phyloP scores from a whole-genome alignment of 2,888 invertebrate species.

The Eupithecia abbreviata region DNA sequence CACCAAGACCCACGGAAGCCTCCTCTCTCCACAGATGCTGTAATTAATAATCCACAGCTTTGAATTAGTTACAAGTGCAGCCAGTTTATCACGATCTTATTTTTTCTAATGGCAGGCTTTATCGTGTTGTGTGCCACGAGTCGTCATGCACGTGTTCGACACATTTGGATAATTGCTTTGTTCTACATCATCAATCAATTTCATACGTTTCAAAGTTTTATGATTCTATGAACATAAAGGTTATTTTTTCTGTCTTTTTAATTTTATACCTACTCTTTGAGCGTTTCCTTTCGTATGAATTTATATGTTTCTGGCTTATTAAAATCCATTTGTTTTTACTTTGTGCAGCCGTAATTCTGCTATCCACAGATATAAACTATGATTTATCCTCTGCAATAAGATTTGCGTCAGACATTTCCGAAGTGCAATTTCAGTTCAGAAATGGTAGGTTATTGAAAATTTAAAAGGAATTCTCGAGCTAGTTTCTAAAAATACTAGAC shows the following conservation, averaged over 20 bases:
- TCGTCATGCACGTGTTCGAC: conserved; percentile 37
- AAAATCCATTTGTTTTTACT: background rate
- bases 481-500: conserved; percentile 30
- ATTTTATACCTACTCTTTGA: background rate
- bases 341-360: background rate
- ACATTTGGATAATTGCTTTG: conserved; percentile 36
- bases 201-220: conserved; percentile 30
- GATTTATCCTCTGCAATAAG: background rate
- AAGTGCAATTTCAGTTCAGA: conserved; percentile 4
- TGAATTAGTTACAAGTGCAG: conserved; percentile 25
- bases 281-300: background rate
- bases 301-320: background rate
- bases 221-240: conserved; percentile 14
- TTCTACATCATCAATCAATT: conserved; percentile 37
- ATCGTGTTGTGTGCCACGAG: conserved; percentile 21
- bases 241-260: background rate
- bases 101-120: background rate
- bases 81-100: conserved; percentile 16
- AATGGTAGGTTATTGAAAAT: conserved; percentile 10
- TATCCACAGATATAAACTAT: background rate
- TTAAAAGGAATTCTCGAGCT: conserved; percentile 20
- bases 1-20: conserved; percentile 5
- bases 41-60: conserved; percentile 20
- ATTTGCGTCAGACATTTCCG: background rate
- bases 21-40: background rate